A percentile compares a stretch with the other conserved stretches of the same genome.
Conservation (phyloP, 2,888 invertebrate genomes). For the Autographa pulchrina region DNA sequence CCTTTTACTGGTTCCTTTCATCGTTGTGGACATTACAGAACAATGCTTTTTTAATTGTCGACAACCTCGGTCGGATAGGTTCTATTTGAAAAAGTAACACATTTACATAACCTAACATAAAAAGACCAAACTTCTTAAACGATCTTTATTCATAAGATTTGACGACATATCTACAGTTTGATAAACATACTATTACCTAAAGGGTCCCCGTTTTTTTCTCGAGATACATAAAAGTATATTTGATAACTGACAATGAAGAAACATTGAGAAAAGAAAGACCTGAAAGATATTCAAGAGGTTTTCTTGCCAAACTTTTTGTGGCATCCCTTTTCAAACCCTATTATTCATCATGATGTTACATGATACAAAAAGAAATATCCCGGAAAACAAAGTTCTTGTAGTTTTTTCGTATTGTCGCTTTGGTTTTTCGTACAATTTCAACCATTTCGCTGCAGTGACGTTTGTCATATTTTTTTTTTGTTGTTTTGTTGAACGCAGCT, state of each 20-base stretch:
- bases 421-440: slow-evolving; percentile 20
- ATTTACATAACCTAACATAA: background rate
- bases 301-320: slow-evolving; percentile 50
- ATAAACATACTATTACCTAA: slow-evolving; percentile 6
- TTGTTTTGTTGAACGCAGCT: background rate
- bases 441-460: background rate
- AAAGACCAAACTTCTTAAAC: background rate
- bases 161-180: background rate
- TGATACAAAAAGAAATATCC: slow-evolving; percentile 54
- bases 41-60: too few relatives aligned
- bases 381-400: slow-evolving; percentile 19
- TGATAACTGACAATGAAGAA: slow-evolving; percentile 29
- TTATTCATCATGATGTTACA: slow-evolving; percentile 59
- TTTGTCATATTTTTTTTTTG: background rate
- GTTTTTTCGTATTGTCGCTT: slow-evolving; percentile 35
- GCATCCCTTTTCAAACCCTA: slow-evolving; percentile 56
- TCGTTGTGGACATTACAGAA: too few relatives aligned
- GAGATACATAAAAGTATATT: slow-evolving; percentile 15
- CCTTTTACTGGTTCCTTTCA: too few relatives aligned
- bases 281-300: slow-evolving; percentile 41
- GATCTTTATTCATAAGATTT: background rate
- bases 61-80: too few relatives aligned
- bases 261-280: slow-evolving; percentile 36
- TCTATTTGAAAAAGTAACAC: too few relatives aligned
- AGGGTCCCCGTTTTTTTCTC: slow-evolving; percentile 27